Evolutionary conservation across 2,797 vertebrate genomes (phyloP).

Genomic region (Pelochelys cantorii): DNA sequence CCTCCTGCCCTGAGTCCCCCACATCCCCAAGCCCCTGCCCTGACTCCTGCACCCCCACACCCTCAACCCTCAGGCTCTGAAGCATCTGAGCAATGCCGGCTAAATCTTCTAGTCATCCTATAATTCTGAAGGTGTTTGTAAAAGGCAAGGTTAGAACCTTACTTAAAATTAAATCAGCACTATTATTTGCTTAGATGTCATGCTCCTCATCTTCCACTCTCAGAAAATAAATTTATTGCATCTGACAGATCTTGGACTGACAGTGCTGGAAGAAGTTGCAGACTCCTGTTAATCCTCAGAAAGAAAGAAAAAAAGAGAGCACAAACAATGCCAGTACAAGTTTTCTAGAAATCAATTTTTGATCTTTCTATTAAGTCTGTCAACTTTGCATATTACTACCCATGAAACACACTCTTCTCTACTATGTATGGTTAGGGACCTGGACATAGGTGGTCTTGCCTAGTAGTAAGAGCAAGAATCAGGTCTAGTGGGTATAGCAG

Average conservation of each 20-base stretch:
- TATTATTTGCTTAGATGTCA: neutral
- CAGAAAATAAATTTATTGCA: neutral
- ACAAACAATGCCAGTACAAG: neutral
- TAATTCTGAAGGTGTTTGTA: too few relatives aligned
- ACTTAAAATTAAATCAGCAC: neutral
- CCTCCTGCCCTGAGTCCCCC: too few relatives aligned
- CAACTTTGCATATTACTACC: neutral
- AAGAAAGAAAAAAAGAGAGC: neutral
- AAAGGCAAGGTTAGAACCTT: too few relatives aligned
- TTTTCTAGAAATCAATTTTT: neutral
- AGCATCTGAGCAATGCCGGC: too few relatives aligned
- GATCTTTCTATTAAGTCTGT: neutral
- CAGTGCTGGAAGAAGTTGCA: neutral
- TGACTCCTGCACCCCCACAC: too few relatives aligned
- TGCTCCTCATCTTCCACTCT: neutral
- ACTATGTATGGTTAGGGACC: neutral
- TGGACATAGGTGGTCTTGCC: too few relatives aligned
- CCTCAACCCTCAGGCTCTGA: too few relatives aligned
- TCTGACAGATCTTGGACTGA: neutral
- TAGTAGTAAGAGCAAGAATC: neutral
- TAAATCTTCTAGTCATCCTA: too few relatives aligned
- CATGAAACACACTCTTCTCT: neutral
- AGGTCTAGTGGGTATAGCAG: neutral
- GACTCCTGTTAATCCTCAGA: neutral
- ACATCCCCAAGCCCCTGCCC: too few relatives aligned